Percentiles rank a stretch among this genome's conserved stretches.
These are phyloP conservation scores for Magallana angulata DNA, from an alignment of 1,140 invertebrate species.

Conservation along the genomic window DNA sequence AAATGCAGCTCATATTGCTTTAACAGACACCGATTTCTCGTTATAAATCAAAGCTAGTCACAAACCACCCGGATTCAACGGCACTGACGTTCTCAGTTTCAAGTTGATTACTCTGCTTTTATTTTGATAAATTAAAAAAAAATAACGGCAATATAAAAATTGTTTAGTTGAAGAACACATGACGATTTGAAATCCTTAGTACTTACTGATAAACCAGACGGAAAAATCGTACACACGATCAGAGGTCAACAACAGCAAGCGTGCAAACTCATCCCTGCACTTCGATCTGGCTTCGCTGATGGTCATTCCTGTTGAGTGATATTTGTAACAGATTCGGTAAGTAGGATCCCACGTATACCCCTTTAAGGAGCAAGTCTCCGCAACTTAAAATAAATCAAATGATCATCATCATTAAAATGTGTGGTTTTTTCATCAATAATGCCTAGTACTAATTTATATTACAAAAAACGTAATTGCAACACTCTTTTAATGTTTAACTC, in stretches of 20 bases:
- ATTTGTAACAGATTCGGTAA: constrained; percentile 11
- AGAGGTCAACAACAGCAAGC: not conserved
- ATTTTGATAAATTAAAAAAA: not conserved
- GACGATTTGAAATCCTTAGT: no score
- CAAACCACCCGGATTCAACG: no score
- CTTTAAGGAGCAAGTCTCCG: not conserved
- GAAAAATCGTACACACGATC: not conserved
- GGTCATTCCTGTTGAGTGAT: not conserved
- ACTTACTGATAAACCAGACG: not conserved
- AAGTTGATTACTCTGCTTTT: not conserved
- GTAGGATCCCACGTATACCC: not conserved
- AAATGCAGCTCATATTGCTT: no score
- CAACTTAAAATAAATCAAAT: not conserved
- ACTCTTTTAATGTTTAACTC: no score
- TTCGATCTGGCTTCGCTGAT: not conserved
- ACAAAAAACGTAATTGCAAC: no score
- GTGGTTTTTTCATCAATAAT: no score
- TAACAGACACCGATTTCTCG: no score
- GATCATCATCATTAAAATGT: no score
- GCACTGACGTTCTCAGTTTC: not conserved
- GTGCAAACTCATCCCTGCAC: not conserved
- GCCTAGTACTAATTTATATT: no score
- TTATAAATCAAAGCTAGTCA: no score
- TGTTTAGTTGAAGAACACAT: no score
- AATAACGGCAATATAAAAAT: not conserved